Conservation (phyloP, 2,797 vertebrate species). For the Falco rusticolus region DNA sequence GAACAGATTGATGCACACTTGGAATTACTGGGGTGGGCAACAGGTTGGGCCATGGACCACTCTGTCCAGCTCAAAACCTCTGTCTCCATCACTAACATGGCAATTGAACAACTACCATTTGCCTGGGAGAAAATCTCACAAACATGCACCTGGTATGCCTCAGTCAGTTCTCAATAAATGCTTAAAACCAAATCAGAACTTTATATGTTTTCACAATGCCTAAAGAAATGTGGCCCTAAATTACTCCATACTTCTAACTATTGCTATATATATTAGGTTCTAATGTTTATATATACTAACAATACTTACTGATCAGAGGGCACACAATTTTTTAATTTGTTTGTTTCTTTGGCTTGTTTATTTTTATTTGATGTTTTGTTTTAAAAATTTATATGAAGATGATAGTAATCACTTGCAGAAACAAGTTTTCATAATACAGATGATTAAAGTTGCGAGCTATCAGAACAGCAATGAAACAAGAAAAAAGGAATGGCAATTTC, state of each 20-base stretch:
- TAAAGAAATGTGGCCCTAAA: neutral
- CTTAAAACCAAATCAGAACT: neutral
- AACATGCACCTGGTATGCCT: neutral
- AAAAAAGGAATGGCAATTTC: neutral
- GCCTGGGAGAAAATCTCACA: neutral
- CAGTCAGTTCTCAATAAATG: neutral
- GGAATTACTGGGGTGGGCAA: neutral
- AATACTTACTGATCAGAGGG: neutral
- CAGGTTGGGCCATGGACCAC: neutral
- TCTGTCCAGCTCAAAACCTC: neutral
- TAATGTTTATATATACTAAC: neutral
- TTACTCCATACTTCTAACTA: neutral
- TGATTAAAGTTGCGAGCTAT: neutral
- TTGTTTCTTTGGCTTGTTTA: neutral
- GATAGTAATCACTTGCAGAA: neutral
- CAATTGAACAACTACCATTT: neutral
- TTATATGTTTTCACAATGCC: neutral
- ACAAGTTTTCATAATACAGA: neutral
- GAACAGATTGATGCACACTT: fast-evolving
- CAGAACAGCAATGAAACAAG: neutral
- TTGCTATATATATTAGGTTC: neutral
- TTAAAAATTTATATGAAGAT: neutral
- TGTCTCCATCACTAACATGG: too few species aligned
- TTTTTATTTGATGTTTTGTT: neutral
- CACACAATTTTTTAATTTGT: neutral